A percentile compares a stretch with the other conserved stretches of the same genome.
These are phyloP conservation scores for Brachyalestes nurse DNA, from an alignment of 2,797 vertebrate species.

Conservation along the genomic window DNA sequence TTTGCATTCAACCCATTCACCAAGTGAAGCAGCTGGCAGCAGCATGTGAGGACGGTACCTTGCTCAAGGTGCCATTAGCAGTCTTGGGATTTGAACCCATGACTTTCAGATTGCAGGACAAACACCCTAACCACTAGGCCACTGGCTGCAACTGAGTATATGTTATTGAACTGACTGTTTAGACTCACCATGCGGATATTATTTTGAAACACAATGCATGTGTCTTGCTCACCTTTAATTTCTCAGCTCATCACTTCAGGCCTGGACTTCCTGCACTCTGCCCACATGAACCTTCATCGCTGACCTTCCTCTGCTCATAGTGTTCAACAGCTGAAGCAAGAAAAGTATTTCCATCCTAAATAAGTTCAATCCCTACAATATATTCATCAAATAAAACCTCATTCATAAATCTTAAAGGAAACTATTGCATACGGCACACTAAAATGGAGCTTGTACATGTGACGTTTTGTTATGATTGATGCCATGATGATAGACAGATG, in stretches of 20 bases:
- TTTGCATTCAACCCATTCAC: too few species aligned
- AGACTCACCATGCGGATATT: too few species aligned
- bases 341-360: background rate
- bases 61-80: too few species aligned
- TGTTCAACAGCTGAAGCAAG: background rate
- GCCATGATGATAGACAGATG: background rate
- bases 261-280: background rate
- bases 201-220: too few species aligned
- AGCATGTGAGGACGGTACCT: too few species aligned
- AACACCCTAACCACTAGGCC: too few species aligned
- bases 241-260: background rate
- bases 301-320: background rate
- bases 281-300: background rate
- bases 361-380: background rate
- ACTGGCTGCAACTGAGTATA: too few species aligned
- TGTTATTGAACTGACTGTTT: too few species aligned
- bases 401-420: background rate
- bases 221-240: slow-evolving; percentile 3
- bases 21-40: too few species aligned
- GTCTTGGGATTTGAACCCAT: too few species aligned
- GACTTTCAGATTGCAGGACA: too few species aligned
- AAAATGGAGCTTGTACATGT: background rate
- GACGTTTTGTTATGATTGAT: background rate
- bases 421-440: background rate
- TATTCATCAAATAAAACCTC: too few species aligned